Evolutionary conservation across 2,888 invertebrate species (phyloP), one percentile per base, ranked within the genome.

Genomic region (Pyrochroa serraticornis): DNA sequence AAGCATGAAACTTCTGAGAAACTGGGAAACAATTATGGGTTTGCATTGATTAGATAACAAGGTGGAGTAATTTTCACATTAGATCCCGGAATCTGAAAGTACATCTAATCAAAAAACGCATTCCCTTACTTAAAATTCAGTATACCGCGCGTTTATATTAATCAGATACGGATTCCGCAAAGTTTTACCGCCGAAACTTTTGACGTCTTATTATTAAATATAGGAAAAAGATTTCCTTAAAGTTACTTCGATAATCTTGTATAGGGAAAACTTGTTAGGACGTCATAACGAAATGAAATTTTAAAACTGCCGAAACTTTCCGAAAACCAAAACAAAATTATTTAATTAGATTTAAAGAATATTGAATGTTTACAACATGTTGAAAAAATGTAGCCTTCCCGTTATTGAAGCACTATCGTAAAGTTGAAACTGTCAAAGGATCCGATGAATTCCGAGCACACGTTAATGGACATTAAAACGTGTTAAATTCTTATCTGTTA

Each of bases 161-260:
- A 66, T 66, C 64, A 60, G 59, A 52, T 43, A 39, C 58, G 60
- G 63, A 61, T 63, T 65, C 59, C 22, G 52, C 45, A 58, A 64
- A 62, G 58, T 58, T 60, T 54, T 34, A 33, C 22, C 46, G 22
- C 33, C 14, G 30, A 49, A 57, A 60, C 47, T 53, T 58, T 58
- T 39, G 31, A 52, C 57, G 44, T 50, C 56, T 44, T 59, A 43
- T 64, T 64, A 64, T 64, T 64, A 61, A 64, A 64, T 64, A 59
- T 61, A 54, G 58, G 58, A 60, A 57, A 55, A 55, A 60, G 61
- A 59, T 64, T 61, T 56, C 54, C 58, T 30, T 42, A 48, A 63
- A 63, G 60, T 58, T 51, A 44, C 36, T 49, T 39, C 48, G 49
- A 53, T 60, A 60, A 60, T 58, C 60, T 48, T 30, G 50, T 48